Base-by-base conservation (phyloP, 2,888 invertebrate species). In the Pinctada fucata region DNA sequence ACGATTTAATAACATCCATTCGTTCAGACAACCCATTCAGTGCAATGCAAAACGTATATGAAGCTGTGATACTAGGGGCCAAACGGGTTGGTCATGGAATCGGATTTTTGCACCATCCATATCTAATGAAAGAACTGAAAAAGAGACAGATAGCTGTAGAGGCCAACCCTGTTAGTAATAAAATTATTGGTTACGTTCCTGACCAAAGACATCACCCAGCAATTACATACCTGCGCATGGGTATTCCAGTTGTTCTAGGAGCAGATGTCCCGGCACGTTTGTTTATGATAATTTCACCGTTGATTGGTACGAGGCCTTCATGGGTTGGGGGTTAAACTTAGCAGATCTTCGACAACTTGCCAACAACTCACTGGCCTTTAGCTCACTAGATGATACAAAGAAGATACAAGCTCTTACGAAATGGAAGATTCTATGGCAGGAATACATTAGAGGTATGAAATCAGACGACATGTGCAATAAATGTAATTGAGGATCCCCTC, bases 271-370 rank as follows among this genome's bases (percentile, higher is more conserved):
- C 0, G 79, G 73, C 3, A 80, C 80, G 10, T 80, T 83, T 75
- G 83, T 82, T 2, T 82, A 83, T 52, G 76, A 83, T 51, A 80
- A 80, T 66, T 83, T 83, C 31, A 83, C 83, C 0, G 76, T 80
- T 31, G 83, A 83, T 75, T 83, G 83, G 83, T 83, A 83, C 49
- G 82, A 82, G 45, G 82, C 82, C 8, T 82, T 80, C 47, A 83
- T 82, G 83, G 77, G 72, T 3, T 83, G 82, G 82, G 80, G 82
- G 10, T 52, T 83, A 31, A 73, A 76, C 64, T 75, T 83, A 3
- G 80, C 80, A 2, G 82, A 83, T 52, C 16, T 83, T 65, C 65
- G 72, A 75, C 80, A 76, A 6, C 52, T 83, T 4, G 83, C 82
- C 0, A 66, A 50, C 2, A 82, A 83, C 69, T 83, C 83, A 16